Base-by-base conservation (phyloP, 2,113 vertebrate genomes). In the Petrocephalus microphthalmus region DNA sequence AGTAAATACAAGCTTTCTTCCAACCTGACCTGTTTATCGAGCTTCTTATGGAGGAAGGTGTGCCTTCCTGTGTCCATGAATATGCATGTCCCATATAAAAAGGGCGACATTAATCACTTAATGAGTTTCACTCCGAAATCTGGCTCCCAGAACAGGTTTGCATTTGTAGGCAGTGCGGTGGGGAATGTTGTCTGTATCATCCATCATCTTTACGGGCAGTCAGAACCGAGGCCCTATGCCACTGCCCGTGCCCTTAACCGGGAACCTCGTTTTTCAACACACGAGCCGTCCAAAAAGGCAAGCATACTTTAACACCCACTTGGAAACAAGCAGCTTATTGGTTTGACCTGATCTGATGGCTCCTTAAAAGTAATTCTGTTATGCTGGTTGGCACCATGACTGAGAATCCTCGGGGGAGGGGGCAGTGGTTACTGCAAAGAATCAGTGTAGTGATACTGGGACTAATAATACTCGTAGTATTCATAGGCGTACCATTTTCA, bases 121-220 rank as follows among this genome's bases (percentile, higher is more conserved):
- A 37, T 56, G 51, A 2, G 42, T 56, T 37, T 54, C 84, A 56
- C 52, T 19, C 25, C 25, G 52, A 85, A 85, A 85, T 85, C 29
- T 85, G 84, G 51, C 52, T 56, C 52, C 13, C 84, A 8, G 52
- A 85, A 85, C 51, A 85, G 84, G 84, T 85, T 56, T 56, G 84
- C 29, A 51, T 85, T 85, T 85, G 84, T 85, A 37, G 52, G 22
- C 15, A 33, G 84, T 17, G 84, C 5, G 7, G 52, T 85, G 52
- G 11, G 25, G 29, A 85, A 54, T 85, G 49, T 52, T 29, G 84
- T 10, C 49, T 25, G 49, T 33, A 49, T 33, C 84, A 85, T 85
- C 84, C 49, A 56, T 85, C 84, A 85, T 54, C 22, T 85, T 53
- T 85, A 54, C 52, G 13, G 56, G 85, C 54, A 57, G 56, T 37